Evolutionary conservation across 2,113 vertebrate genomes (phyloP).

Genomic region (Takifugu flavidus): DNA sequence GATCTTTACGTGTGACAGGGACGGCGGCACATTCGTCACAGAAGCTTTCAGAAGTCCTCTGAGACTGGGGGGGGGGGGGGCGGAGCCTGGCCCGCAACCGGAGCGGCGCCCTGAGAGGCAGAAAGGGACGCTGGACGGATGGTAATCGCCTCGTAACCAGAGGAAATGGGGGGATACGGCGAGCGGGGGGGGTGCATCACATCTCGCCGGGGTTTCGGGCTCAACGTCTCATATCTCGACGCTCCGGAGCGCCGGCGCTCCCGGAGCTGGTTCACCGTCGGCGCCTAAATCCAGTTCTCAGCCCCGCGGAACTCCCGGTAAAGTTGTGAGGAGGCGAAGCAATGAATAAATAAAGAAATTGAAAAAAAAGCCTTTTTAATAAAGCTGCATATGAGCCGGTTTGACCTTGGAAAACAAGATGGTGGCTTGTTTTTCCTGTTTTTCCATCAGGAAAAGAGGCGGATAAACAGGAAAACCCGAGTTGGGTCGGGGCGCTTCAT

Average conservation of each 20-base stretch:
- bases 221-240: too few species aligned
- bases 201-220: too few species aligned
- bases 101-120: not conserved
- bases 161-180: not conserved
- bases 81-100: conserved; percentile 14
- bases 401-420: not conserved
- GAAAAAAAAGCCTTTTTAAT: conserved; percentile 16
- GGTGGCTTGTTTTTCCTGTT: not conserved
- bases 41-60: conserved; percentile 56
- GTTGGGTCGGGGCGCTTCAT: not conserved
- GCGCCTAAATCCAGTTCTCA: conserved; percentile 22
- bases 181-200: too few species aligned
- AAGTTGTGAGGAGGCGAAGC: conserved; percentile 2
- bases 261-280: conserved; percentile 20
- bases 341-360: conserved; percentile 3
- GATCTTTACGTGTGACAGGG: conserved; percentile 26
- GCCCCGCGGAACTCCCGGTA: not conserved
- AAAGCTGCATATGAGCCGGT: conserved; percentile 8
- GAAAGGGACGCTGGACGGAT: not conserved
- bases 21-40: conserved; percentile 42
- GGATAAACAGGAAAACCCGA: too few species aligned
- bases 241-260: conserved; percentile 10
- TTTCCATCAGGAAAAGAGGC: too few species aligned
- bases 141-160: not conserved
- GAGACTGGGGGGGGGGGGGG: conserved; percentile 23